Evolutionary conservation across 2,797 vertebrate species (phyloP).

Genomic region (Monodelphis domestica): DNA sequence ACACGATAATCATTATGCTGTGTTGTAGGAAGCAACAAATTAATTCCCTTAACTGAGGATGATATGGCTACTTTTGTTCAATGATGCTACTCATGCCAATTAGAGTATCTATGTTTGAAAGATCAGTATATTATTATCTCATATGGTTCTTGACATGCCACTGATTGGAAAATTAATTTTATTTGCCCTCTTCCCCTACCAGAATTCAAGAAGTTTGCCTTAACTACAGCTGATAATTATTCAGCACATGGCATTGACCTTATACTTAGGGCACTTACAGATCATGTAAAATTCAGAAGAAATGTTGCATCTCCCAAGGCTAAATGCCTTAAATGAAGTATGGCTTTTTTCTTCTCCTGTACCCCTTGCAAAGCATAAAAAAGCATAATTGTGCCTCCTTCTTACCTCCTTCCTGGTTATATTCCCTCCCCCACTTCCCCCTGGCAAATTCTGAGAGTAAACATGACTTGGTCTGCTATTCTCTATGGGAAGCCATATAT

Average conservation of each 20-base stretch:
- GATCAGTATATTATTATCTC: neutral
- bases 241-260: neutral
- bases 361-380: neutral
- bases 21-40: neutral
- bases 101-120: neutral
- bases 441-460: slow-evolving; percentile 42
- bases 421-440: neutral
- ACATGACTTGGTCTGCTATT: neutral
- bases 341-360: slow-evolving; percentile 43
- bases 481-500: slow-evolving; percentile 50
- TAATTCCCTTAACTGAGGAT: neutral
- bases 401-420: neutral
- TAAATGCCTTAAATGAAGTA: slow-evolving; percentile 20
- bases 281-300: slow-evolving; percentile 15
- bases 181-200: neutral
- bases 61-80: neutral
- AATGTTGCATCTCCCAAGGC: slow-evolving; percentile 39
- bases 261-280: neutral
- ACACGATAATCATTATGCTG: neutral
- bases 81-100: neutral
- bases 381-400: neutral
- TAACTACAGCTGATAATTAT: neutral
- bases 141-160: neutral
- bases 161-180: neutral
- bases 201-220: neutral